Evolutionary conservation across 2,888 invertebrate genomes (phyloP).

Genomic region (Fragum whitleyi): DNA sequence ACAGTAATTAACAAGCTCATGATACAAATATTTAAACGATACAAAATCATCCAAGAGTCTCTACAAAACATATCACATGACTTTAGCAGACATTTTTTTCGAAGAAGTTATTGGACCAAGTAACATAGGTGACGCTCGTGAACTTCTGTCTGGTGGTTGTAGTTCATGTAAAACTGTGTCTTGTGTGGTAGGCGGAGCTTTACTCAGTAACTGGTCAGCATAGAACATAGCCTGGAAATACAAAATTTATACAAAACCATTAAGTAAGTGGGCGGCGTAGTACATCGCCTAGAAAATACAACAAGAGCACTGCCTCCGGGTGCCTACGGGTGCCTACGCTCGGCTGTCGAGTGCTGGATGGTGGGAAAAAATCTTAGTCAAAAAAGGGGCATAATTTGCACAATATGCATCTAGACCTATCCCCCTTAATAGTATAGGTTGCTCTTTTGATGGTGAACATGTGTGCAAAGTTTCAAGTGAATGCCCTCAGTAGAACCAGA

Average conservation of each 20-base stretch:
- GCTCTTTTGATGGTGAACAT: no score
- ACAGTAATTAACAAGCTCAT: not conserved
- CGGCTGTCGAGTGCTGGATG: no score
- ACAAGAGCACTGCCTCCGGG: not conserved
- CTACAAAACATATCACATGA: slow-evolving; percentile 42
- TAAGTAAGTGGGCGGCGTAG: no score
- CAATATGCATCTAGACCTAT: no score
- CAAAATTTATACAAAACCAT: no score
- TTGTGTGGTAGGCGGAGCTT: slow-evolving; percentile 70
- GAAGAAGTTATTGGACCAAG: slow-evolving; percentile 62
- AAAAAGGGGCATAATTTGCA: no score
- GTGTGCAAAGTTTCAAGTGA: no score
- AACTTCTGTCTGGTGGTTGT: slow-evolving; percentile 59
- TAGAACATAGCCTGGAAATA: slow-evolving; percentile 83
- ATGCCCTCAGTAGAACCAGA: no score
- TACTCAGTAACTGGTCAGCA: slow-evolving; percentile 83
- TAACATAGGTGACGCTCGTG: slow-evolving; percentile 56
- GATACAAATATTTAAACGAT: not conserved
- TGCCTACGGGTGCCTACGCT: no score
- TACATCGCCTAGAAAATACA: not conserved
- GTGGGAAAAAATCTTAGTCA: no score
- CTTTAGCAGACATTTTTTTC: slow-evolving; percentile 64
- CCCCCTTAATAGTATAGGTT: no score
- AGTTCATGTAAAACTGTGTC: slow-evolving; percentile 71
- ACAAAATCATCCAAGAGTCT: not conserved